phyloP scores from a whole-genome alignment of 2,888 invertebrate species.

The Amphipyra tragopoginis region DNA sequence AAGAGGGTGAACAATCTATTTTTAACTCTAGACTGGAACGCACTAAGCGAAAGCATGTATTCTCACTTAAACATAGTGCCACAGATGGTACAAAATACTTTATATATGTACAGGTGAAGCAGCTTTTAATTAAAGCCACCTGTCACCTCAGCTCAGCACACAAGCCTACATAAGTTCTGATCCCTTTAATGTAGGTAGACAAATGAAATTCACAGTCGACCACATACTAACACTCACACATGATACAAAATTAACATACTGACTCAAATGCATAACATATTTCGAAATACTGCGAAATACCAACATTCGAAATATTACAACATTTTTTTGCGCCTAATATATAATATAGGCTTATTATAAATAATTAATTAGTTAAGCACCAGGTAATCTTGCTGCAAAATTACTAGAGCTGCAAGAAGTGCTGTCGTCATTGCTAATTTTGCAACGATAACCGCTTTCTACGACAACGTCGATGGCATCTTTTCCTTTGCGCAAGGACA shows the following conservation, averaged over 20 bases:
- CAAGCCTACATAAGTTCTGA: slow-evolving; percentile 30
- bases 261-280: neutral
- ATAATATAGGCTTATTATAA: too few species aligned
- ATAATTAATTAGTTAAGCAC: slow-evolving; percentile 1
- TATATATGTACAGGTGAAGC: slow-evolving; percentile 1
- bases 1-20: slow-evolving; percentile 1
- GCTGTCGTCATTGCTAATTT: slow-evolving; percentile 25
- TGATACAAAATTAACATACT: neutral
- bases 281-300: neutral
- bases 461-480: slow-evolving; percentile 39
- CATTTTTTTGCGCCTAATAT: too few species aligned
- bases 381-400: slow-evolving; percentile 12
- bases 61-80: slow-evolving; percentile 1
- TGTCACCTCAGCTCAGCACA: slow-evolving; percentile 18
- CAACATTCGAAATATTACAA: too few species aligned
- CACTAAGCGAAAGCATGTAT: neutral
- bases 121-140: slow-evolving; percentile 48
- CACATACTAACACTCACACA: slow-evolving; percentile 2
- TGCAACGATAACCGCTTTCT: slow-evolving; percentile 40
- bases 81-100: slow-evolving; percentile 4
- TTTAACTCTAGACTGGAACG: slow-evolving; percentile 3
- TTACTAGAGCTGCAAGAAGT: slow-evolving; percentile 26
- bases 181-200: slow-evolving; percentile 15
- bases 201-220: slow-evolving; percentile 23
- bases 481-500: slow-evolving; percentile 43